phyloP scores from a whole-genome alignment of 2,797 vertebrate genomes.

The Falco naumanni region DNA sequence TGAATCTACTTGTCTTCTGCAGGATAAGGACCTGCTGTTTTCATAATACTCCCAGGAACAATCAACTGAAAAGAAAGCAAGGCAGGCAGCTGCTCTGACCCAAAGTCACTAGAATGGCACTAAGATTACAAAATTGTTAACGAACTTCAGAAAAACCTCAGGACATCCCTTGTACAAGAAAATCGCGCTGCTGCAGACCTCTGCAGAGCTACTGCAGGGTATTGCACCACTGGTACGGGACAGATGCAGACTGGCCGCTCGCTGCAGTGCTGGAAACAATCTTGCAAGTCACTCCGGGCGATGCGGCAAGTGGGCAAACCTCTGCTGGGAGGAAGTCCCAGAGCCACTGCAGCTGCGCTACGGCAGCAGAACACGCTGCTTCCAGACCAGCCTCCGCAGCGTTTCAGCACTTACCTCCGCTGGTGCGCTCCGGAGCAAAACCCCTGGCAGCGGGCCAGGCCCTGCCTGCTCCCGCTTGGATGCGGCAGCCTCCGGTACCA shows the following conservation, averaged over 20 bases:
- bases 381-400: not conserved
- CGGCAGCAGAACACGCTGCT: not conserved
- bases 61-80: not conserved
- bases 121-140: not conserved
- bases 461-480: not conserved
- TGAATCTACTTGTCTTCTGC: not conserved
- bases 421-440: fast-evolving
- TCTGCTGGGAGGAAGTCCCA: not conserved
- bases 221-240: fast-evolving
- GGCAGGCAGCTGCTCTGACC: not conserved
- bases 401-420: not conserved
- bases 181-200: not conserved
- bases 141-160: not conserved
- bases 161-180: fast-evolving
- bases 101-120: not conserved
- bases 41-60: not conserved
- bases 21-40: not conserved
- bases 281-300: not conserved
- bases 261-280: too few species aligned
- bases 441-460: not conserved
- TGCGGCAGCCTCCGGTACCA: not conserved
- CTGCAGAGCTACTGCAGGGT: not conserved
- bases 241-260: fast-evolving
- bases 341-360: not conserved
- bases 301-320: not conserved